phyloP scores from a whole-genome alignment of 2,797 vertebrate genomes.

The Pteronotus mesoamericanus region DNA sequence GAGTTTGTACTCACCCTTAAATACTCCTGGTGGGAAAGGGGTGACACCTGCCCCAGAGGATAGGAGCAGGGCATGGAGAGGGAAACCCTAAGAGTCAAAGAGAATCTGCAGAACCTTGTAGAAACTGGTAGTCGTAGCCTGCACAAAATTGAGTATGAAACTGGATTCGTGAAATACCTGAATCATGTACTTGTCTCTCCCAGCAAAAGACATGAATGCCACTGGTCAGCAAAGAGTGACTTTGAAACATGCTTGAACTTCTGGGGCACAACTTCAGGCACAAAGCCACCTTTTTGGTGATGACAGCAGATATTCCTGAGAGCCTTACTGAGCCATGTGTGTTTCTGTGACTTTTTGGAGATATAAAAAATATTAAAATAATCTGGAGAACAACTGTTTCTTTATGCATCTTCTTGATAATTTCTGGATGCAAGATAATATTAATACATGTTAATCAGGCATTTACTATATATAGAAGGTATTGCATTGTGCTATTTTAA shows the following conservation, averaged over 20 bases:
- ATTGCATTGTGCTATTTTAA: not conserved
- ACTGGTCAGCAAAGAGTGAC: not conserved
- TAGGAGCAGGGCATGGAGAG: not conserved
- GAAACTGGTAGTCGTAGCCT: not conserved
- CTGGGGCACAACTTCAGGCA: not conserved
- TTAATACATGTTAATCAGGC: not conserved
- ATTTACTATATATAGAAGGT: not conserved
- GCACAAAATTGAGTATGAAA: not conserved
- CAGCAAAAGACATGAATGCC: not conserved
- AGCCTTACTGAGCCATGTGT: not conserved
- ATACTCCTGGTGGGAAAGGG: not conserved
- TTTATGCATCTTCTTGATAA: not conserved
- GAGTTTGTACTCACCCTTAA: not conserved
- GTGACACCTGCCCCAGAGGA: not conserved
- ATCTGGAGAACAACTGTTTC: not conserved
- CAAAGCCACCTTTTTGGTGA: not conserved
- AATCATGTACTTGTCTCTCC: not conserved
- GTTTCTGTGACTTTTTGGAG: not conserved
- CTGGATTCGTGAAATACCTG: not conserved
- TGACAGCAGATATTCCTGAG: not conserved
- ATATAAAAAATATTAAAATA: not conserved
- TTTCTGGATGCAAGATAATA: not conserved
- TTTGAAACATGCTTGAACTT: not conserved
- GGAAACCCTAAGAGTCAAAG: not conserved
- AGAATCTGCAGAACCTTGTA: not conserved